Evolutionary conservation across 1,140 invertebrate genomes (phyloP), one percentile per base, ranked within the genome.

Genomic region (Macrosteles quadrilineatus): DNA sequence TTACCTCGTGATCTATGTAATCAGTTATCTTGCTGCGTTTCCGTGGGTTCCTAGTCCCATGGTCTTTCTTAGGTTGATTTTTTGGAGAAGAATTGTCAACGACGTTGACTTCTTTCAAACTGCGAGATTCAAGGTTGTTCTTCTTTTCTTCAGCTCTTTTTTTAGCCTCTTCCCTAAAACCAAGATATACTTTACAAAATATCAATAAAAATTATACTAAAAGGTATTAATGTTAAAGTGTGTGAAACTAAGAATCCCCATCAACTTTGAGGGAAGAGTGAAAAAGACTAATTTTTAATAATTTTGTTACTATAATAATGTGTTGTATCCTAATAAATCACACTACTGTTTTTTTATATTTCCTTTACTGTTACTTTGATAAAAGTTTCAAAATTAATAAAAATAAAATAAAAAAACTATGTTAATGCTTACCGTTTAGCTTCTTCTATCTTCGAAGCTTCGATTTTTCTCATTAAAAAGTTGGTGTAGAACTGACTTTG

Each of bases 401-500:
- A n/a, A n/a, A n/a, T n/a, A n/a, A n/a, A n/a, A n/a, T n/a, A n/a
- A n/a, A n/a, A n/a, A n/a, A 53, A 19, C 4, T 53, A 25, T 67
- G 14, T 12, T 57, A 32, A 9, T 17, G 27, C 29, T 62, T 50
- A 70, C 68, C 27, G 36, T 30, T 70, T 47, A 17, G 59, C 50
- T 36, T 57, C 59, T 70, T 70, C 29, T 14, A n/a, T 12, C 3
- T 63, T 19, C 30, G 63, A 43, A n/a, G 32, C 23, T 57, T 30
- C 43, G 1, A 67, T 65, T 32, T 66, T 71, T 57, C 57, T 55
- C 47, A 67, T 32, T 27, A 64, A 57, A 31, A 72, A 72, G 9
- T 66, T 55, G 12, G 71, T 40, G 47, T 72, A 72, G 45, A 72
- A 72, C 29, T 72, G 71, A 50, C 71, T 72, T 29, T 65, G 68